Evolutionary conservation across 2,797 vertebrate genomes (phyloP).

Genomic region (Sebastes iracundus): DNA sequence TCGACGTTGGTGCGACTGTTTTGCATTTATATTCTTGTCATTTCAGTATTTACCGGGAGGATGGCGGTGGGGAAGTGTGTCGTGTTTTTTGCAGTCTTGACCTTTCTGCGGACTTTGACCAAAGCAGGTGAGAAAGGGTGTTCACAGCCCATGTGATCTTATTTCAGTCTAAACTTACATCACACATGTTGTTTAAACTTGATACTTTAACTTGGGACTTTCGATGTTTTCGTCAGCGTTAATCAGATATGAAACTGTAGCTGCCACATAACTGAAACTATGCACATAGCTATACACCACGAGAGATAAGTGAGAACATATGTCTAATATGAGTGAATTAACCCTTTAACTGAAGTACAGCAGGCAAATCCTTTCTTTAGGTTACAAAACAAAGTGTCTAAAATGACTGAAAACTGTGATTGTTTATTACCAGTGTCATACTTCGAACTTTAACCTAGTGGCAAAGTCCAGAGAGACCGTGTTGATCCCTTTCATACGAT

Average conservation of each 20-base stretch:
- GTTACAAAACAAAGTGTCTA: neutral
- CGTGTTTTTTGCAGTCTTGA: neutral
- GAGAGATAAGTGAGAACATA: neutral
- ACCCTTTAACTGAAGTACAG: neutral
- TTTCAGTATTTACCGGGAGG: neutral
- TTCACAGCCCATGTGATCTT: neutral
- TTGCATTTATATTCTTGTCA: neutral
- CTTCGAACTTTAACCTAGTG: neutral
- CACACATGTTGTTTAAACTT: neutral
- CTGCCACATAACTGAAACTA: neutral
- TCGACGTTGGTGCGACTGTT: neutral
- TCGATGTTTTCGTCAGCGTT: neutral
- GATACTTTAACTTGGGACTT: neutral
- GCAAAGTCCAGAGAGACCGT: neutral
- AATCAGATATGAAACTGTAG: neutral
- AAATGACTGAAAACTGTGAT: neutral
- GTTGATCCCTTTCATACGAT: no score
- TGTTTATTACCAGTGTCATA: neutral
- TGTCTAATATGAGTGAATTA: neutral
- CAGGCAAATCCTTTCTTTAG: neutral
- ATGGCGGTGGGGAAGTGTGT: accelerated
- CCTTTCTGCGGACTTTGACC: neutral
- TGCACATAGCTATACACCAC: neutral
- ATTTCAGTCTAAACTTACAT: neutral
- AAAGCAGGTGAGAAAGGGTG: conserved; percentile 16